Evolutionary conservation across 2,888 invertebrate genomes (phyloP), one percentile per base, ranked within the genome.

Genomic region (Linyphia triangularis): DNA sequence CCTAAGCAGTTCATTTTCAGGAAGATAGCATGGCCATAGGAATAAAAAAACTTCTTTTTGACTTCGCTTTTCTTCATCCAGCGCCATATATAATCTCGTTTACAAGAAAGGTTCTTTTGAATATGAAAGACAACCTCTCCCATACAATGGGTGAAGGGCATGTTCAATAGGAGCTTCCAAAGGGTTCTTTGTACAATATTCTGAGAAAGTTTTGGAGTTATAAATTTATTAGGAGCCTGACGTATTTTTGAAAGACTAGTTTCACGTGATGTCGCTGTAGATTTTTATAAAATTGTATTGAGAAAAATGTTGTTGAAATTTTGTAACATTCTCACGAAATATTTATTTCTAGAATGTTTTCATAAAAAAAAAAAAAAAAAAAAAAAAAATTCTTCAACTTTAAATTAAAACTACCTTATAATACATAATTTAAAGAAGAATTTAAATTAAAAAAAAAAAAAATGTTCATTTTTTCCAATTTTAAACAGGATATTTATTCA

Each of bases 1-100:
- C 13, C 59, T 24, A 57, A 16, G 57, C 57, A 19, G 33, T 69
- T 69, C 59, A 69, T 57, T 81, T 81, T 69, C 37, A 69, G 43
- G 33, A 22, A 65, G 51, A 65, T 22, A 65, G 28, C 28, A 67
- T 43, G 30, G 19, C 28, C 37, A 37, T 26, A 24, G 22, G 30
- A 79, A 28, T 57, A 73, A 13, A 51, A 19, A 57, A 16, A 67
- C 40, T 19, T 51, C 43, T 69, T 24, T 51, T 19, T 51, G 43
- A 67, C 40, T 51, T 13, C 6, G n/a, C 13, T 24, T 40, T 37
- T 81, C n/a, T 26, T 30, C 26, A n/a, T 16, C 59, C 30, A 16
- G 51, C 51, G 81, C 37, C 69, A 81, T 69, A 70, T 81, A 70
- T 81, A 81, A 81, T 81, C 69, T 70, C 26, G 59, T 70, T 61